Conservation (phyloP, 2,888 invertebrate species). For the Adineta ricciae region DNA sequence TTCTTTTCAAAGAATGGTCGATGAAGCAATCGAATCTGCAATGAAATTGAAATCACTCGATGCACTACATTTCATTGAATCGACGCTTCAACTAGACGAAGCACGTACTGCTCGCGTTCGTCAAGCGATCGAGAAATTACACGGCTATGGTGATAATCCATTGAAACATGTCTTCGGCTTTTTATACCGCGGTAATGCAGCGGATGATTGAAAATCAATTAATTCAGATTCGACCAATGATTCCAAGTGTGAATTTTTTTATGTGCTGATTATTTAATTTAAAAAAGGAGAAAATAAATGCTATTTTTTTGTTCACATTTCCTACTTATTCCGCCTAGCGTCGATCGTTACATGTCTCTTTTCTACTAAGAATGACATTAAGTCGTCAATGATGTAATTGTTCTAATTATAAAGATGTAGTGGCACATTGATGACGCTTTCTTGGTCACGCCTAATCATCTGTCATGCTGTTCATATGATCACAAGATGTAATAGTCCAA, state of each 20-base stretch:
- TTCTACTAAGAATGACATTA: too few species aligned
- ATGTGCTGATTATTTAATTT: background rate
- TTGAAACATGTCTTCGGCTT: background rate
- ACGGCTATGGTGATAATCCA: conserved; percentile 1
- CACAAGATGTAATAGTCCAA: too few species aligned
- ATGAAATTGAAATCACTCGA: background rate
- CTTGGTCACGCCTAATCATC: too few species aligned
- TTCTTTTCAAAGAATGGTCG: background rate
- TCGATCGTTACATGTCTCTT: too few species aligned
- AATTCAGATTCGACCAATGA: background rate
- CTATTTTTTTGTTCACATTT: too few species aligned
- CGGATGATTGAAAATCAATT: background rate
- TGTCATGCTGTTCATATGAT: too few species aligned
- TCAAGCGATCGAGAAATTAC: background rate
- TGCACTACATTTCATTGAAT: conserved; percentile 1
- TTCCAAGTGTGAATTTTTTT: background rate
- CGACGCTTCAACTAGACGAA: background rate
- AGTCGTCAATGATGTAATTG: too few species aligned
- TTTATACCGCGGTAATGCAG: background rate
- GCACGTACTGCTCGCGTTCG: background rate
- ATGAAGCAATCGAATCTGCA: background rate
- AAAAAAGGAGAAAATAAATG: too few species aligned
- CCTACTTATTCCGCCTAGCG: too few species aligned
- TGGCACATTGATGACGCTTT: too few species aligned
- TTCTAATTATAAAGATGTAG: too few species aligned